Evolutionary conservation across 1,140 invertebrate species (phyloP).

Genomic region (Coenobita brevimanus): DNA sequence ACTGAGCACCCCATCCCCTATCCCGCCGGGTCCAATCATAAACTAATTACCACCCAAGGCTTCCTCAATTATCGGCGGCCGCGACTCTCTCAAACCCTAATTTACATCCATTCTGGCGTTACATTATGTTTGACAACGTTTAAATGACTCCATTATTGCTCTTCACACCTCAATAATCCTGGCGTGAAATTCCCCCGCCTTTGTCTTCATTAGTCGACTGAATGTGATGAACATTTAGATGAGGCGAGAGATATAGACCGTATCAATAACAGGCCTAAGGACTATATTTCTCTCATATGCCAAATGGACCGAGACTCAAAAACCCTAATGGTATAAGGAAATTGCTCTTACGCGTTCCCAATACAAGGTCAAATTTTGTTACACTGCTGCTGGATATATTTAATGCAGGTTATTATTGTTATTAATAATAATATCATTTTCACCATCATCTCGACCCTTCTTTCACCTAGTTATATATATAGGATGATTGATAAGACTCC

Average conservation of each 20-base stretch:
- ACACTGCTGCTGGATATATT: not conserved
- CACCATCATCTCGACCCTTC: too few relatives aligned
- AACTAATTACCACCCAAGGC: constrained; percentile 52
- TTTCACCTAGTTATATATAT: too few relatives aligned
- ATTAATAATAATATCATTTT: not conserved
- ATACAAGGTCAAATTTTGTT: not conserved
- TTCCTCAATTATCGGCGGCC: constrained; percentile 42
- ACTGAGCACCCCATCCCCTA: not conserved
- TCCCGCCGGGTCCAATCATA: constrained; percentile 32
- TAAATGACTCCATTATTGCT: constrained; percentile 60
- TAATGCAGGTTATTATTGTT: not conserved
- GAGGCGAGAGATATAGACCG: too few relatives aligned
- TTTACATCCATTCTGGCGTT: constrained; percentile 39
- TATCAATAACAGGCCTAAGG: too few relatives aligned
- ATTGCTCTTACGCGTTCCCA: not conserved
- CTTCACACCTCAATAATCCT: constrained; percentile 48
- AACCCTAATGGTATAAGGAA: not conserved
- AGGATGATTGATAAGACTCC: too few relatives aligned
- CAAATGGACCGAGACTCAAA: not conserved
- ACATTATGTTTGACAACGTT: constrained; percentile 64
- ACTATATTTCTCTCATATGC: too few relatives aligned
- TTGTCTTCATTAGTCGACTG: constrained; percentile 37
- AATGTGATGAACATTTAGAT: not conserved
- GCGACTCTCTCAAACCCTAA: constrained; percentile 23
- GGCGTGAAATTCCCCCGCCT: constrained; percentile 44